Base-by-base conservation (phyloP, 1,140 invertebrate species). In the Callitettix versicolor region DNA sequence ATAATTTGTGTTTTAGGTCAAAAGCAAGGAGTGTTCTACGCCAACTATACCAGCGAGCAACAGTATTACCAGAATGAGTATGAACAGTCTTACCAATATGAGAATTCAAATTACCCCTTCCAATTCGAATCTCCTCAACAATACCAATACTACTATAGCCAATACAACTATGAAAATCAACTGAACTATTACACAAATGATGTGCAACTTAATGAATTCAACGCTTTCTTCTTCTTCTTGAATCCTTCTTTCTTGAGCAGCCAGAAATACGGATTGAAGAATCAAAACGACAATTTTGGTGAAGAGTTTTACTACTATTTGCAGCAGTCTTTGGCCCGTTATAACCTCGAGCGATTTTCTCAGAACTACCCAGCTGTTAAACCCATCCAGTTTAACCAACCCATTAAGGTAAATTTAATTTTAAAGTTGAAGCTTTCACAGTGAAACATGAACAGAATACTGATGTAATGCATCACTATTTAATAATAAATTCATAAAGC, bases 121-220 rank as follows among this genome's bases (percentile, higher is more conserved):
- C 26, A 4, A 30, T 9, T 4, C 26, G 26, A 30, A 30, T 4
- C 3, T 9, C 3, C 11, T 2, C 3, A 18, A 7, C 7, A 4
- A 14, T 17, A 24, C 22, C 18, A 33, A 15, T 3, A 50, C 15
- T 22, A 40, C 50, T 69, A 75, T 12, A 63, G 76, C 24, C 64
- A 70, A 30, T 56, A 66, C 12, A 71, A 77, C 59, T 65, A 71
- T 1, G 81, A 88, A 61, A 73, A 78, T 53, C 69, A 76, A 48
- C 46, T 89, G 17, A 71, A 74, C 18, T 88, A 89, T 66, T 88
- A 81, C 72, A 81, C 81, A 0, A 80, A 89, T 58, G 86, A 87
- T 67, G 70, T 80, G 51, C 79, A 78, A 55, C 69, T 87, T n/a
- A 84, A 85, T 62, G 65, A 76, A 1, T 81, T 79, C 61, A 84